Evolutionary conservation across 2,113 vertebrate genomes (phyloP), one percentile per base, ranked within the genome.

Genomic region (Mustela nigripes): DNA sequence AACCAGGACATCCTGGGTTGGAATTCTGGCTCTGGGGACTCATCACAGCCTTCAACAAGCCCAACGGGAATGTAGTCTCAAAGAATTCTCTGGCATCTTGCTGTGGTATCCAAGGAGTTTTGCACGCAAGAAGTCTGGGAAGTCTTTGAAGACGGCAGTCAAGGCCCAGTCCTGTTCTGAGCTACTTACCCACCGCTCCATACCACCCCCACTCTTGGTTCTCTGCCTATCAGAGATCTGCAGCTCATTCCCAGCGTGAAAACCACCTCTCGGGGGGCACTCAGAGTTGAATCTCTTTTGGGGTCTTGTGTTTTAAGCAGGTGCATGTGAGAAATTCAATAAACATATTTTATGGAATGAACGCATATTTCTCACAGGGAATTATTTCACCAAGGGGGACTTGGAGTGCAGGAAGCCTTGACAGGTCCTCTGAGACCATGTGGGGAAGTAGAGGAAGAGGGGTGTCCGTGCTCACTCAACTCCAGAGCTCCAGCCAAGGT

Each of bases 391-490:
- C 19, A 62, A 84, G 67, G 69, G 58, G 28, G 76, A 81, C 15
- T 79, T 84, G 4, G 5, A 85, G 19, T 4, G 5, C 16, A 80
- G 79, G 42, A 65, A 33, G 45, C 36, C 8, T 73, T 58, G 56
- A 16, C 33, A 21, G 24, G 48, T 56, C 21, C 28, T 85, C 42
- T 3, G 16, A 88, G 48, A 92, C 8, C 45, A 58, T 2, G 67
- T 0, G 6, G 48, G 19, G 11, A n/a, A 28, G 14, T 10, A 6
- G 11, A 22, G 19, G 31, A 26, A n/a, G 4, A 50, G n/a, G 7
- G 12, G 21, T 78, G 8, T 39, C 45, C 24, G 22, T 21, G 18
- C 31, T 22, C 14, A 33, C 7, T 69, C 33, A 22, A 21, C 28
- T 21, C 15, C 36, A 63, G n/a, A 62, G 42, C 60, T 63, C 11